Percentiles rank a stretch among this genome's conserved stretches.
Conservation (phyloP, 2,113 vertebrate genomes). For the Eulemur rufifrons region DNA sequence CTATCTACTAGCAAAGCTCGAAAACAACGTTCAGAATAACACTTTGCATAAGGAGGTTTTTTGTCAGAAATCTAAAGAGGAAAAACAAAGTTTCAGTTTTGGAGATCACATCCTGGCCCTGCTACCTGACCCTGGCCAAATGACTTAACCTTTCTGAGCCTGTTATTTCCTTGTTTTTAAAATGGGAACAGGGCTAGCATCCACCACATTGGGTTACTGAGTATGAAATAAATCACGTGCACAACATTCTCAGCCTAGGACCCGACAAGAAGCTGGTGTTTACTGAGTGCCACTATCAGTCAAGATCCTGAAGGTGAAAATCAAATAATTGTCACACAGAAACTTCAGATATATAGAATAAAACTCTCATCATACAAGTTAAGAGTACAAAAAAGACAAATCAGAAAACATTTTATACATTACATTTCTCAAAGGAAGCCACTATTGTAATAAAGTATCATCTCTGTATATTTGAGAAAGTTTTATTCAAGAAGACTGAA, state of each 20-base stretch:
- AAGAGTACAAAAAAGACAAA: neutral
- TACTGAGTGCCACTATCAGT: neutral
- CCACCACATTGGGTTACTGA: neutral
- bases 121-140: neutral
- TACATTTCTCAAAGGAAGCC: slow-evolving; percentile 33
- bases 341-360: slow-evolving; percentile 32
- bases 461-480: slow-evolving; percentile 59
- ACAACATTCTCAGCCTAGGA: neutral
- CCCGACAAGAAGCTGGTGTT: neutral
- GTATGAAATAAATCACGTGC: neutral
- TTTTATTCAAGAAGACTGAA: neutral
- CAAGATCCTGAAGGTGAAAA: neutral
- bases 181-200: neutral
- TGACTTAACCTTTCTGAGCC: neutral
- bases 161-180: slow-evolving; percentile 35
- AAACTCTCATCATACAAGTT: slow-evolving; percentile 43
- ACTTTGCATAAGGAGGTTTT: neutral
- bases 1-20: neutral
- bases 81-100: neutral
- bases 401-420: neutral
- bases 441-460: neutral
- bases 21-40: neutral
- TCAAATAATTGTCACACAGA: neutral
- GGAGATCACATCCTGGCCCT: neutral
- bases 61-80: slow-evolving; percentile 6